Conservation (phyloP, 2,888 invertebrate genomes). For the Macrosoma leucophasiata region DNA sequence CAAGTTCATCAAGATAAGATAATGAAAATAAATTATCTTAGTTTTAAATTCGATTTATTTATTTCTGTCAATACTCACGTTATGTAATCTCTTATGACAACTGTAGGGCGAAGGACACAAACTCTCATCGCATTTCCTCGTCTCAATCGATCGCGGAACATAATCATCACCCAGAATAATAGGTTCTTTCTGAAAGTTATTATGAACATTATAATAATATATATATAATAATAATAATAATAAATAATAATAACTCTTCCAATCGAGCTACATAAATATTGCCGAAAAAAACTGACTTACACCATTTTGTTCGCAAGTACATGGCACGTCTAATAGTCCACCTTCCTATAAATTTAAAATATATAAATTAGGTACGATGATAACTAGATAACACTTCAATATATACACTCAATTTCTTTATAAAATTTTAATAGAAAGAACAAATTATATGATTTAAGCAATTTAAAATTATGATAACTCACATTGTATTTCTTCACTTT, state of each 20-base stretch:
- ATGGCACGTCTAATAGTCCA: conserved; percentile 38
- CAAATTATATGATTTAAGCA: too few relatives aligned
- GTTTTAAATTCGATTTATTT: too few relatives aligned
- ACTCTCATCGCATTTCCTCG: conserved; percentile 39
- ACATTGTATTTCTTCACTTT: conserved; percentile 48
- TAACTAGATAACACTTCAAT: not conserved
- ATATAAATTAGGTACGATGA: conserved; percentile 8
- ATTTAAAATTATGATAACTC: conserved; percentile 26
- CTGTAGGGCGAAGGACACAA: conserved; percentile 41
- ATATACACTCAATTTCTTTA: not conserved
- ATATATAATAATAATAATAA: not conserved
- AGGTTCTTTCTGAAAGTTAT: conserved; percentile 33
- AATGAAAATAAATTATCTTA: too few relatives aligned
- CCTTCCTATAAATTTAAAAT: conserved; percentile 38
- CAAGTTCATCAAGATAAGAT: too few relatives aligned
- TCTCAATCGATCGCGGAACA: conserved; percentile 42
- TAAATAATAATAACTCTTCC: too few relatives aligned
- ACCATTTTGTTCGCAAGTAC: conserved; percentile 30
- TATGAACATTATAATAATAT: conserved; percentile 7
- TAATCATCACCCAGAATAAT: conserved; percentile 39
- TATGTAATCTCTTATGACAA: conserved; percentile 45
- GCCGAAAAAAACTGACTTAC: conserved; percentile 24
- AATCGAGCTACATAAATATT: too few relatives aligned
- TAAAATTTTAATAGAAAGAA: too few relatives aligned
- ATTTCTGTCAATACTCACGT: conserved; percentile 35